These are phyloP conservation scores for Zoanthus gigantus DNA, from an alignment of 92 coral and sea anemone genomes.

Conservation along the genomic window DNA sequence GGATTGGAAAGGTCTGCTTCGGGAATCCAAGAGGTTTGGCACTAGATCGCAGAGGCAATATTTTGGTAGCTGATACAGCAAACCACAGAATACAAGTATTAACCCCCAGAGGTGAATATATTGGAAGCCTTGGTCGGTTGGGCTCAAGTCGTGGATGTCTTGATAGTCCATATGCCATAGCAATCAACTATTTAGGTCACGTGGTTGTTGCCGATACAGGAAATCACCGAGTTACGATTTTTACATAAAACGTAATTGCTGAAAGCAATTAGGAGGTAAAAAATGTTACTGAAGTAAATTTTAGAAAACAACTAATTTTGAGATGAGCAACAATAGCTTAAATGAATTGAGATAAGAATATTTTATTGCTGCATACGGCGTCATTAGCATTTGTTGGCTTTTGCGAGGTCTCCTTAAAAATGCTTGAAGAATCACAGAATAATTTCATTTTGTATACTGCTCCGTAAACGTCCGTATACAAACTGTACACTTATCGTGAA, in stretches of 20 bases:
- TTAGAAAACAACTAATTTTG: no score
- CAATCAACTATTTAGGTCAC: slow-evolving; percentile 85
- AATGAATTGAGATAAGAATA: no score
- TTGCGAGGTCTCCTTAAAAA: no score
- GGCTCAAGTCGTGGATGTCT: slow-evolving; percentile 90
- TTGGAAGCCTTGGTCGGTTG: slow-evolving; percentile 87
- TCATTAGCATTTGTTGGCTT: no score
- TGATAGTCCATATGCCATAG: slow-evolving; percentile 91
- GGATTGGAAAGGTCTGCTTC: slow-evolving; percentile 83
- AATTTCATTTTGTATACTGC: no score
- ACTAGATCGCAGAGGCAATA: slow-evolving; percentile 74
- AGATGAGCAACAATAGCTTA: no score
- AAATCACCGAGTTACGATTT: slow-evolving; percentile 84
- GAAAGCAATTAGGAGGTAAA: no score
- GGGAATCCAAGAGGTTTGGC: slow-evolving; percentile 87
- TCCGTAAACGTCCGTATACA: no score
- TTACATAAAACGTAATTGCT: slow-evolving; percentile 49
- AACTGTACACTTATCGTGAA: no score
- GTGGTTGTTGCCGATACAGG: slow-evolving; percentile 93
- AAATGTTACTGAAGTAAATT: no score
- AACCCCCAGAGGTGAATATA: slow-evolving; percentile 67
- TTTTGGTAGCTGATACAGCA: slow-evolving; percentile 84
- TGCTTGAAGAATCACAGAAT: no score
- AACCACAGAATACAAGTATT: slow-evolving; percentile 95
- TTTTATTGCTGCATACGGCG: no score